Evolutionary conservation across 1,140 invertebrate genomes (phyloP).

Genomic region (Bombus breviceps): DNA sequence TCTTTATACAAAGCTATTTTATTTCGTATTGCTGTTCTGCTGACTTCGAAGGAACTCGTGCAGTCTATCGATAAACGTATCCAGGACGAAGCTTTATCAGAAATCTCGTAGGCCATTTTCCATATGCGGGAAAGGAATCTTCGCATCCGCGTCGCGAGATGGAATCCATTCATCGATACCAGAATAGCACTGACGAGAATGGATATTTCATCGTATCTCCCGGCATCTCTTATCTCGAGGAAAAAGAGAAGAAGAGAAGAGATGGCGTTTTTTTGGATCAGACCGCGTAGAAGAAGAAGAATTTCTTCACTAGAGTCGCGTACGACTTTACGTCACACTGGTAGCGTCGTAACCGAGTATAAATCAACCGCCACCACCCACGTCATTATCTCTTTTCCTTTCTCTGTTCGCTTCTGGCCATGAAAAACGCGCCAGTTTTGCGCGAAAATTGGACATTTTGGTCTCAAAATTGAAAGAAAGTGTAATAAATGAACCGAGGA

Average conservation of each 20-base stretch:
- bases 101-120: constrained; percentile 34
- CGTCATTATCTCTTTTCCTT: constrained; percentile 14
- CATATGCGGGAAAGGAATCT: neutral
- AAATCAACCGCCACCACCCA: constrained; percentile 23
- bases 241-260: neutral
- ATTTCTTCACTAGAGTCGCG: neutral
- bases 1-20: too few relatives aligned
- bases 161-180: constrained; percentile 46
- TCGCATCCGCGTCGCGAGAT: constrained; percentile 25
- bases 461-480: neutral
- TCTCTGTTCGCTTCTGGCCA: neutral
- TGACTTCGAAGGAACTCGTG: neutral
- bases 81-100: constrained; percentile 18
- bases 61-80: neutral
- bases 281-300: neutral
- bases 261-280: neutral
- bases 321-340: constrained; percentile 13
- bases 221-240: constrained; percentile 5
- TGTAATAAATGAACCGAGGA: neutral
- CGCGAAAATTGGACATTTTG: neutral
- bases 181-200: constrained; percentile 31
- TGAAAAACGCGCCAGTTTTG: constrained; percentile 11
- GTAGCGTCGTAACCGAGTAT: constrained; percentile 15
- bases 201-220: constrained; percentile 31
- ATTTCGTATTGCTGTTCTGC: too few relatives aligned